Evolutionary conservation across 2,888 invertebrate species (phyloP).

Genomic region (Carterocephalus palaemon): DNA sequence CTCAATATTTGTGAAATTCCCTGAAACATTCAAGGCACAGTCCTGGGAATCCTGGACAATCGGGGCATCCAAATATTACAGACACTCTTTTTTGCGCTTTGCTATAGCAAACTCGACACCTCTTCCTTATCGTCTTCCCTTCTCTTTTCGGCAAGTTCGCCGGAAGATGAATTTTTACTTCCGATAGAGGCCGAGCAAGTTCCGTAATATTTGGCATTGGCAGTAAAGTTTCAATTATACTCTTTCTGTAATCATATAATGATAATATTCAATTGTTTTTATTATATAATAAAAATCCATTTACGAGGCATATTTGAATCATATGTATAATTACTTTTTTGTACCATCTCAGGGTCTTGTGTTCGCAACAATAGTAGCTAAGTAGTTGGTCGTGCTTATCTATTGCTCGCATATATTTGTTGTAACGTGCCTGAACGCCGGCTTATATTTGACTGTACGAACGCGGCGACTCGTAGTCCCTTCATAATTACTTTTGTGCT

Average conservation of each 20-base stretch:
- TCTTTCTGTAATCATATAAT: too few species aligned
- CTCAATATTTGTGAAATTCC: neutral
- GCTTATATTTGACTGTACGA: conserved; percentile 34
- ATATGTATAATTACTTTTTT: conserved; percentile 31
- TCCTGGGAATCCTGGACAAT: conserved; percentile 1
- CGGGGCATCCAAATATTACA: neutral
- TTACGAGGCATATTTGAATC: conserved; percentile 29
- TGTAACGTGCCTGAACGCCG: conserved; percentile 31
- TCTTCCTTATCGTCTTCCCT: conserved; percentile 2
- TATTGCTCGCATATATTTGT: conserved; percentile 33
- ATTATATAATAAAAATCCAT: conserved; percentile 27
- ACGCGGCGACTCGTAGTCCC: conserved; percentile 34
- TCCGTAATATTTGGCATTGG: conserved; percentile 3
- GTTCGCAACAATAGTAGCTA: conserved; percentile 28
- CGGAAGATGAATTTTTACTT: conserved; percentile 7
- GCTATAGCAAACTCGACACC: neutral
- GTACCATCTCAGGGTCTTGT: conserved; percentile 31
- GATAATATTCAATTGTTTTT: conserved; percentile 10
- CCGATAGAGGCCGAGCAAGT: conserved; percentile 4
- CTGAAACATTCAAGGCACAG: neutral
- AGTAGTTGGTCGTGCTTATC: conserved; percentile 28
- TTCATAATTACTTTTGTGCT: conserved; percentile 33
- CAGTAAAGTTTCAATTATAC: neutral
- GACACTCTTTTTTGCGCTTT: neutral
- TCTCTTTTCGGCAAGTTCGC: conserved; percentile 4